Evolutionary conservation across 2,888 invertebrate species (phyloP), one percentile per base, ranked within the genome.

Genomic region (Limnephilus marmoratus): DNA sequence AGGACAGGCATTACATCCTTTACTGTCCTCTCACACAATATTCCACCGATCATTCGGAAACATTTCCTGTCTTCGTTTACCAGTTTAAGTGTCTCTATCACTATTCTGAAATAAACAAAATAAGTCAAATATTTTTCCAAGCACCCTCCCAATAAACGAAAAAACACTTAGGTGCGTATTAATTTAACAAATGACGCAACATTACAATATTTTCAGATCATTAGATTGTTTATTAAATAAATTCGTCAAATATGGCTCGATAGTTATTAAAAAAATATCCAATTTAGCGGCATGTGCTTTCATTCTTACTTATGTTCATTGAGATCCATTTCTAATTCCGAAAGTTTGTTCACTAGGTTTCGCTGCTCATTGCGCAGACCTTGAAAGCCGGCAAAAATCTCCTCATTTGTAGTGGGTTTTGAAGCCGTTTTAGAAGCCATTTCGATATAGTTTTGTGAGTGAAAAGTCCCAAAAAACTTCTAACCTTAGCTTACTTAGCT

Each of bases 1-100:
- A 99, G 96, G 94, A 98, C 98, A 24, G 99, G 99, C 94, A 99
- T 95, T 90, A 99, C 98, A 94, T 98, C 99, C 94, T 97, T 98
- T 0, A 99, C 99, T 18, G 98, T 99, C 94, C 98, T 97, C 96
- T 99, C 99, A 94, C 99, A 98, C 91, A 99, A 96, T 92, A 99
- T 98, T 45, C 99, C 99, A 91, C 99, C 99, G 94, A 99, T 97
- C 96, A 99, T 97, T 94, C 99, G 97, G 95, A 98, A 99, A 95
- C 99, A 99, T 95, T 98, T 98, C 94, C 99, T 97, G 90, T 97
- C 97, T 24, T 97, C 97, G 94, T 98, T 98, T 37, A 99, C 98
- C 92, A 97, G 97, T 95, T 98, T 97, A 93, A 99, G 96, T 24
- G 99, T 99, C 94, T 99, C 99, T 94, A 99, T 98, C 92, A 99